These are phyloP conservation scores for Dynastes maya DNA, from an alignment of 2,888 invertebrate genomes.

Conservation along the genomic window DNA sequence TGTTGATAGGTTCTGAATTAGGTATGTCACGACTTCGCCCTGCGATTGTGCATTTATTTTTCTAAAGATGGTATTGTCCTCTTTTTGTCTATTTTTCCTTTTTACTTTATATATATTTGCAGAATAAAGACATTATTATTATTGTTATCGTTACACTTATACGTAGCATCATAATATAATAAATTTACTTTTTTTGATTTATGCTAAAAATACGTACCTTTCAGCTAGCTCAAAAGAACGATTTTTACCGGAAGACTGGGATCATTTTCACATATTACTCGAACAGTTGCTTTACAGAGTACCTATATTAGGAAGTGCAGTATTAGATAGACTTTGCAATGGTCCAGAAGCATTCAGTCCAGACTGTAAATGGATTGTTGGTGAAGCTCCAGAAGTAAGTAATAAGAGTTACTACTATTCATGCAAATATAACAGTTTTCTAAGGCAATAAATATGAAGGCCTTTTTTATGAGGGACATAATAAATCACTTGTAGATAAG, in stretches of 20 bases:
- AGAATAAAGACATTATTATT: too few species aligned
- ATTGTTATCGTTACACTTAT: too few species aligned
- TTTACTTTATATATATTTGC: too few species aligned
- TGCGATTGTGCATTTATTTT: too few species aligned
- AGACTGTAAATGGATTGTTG: conserved; percentile 96
- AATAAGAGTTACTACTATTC: conserved; percentile 56
- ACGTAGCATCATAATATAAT: too few species aligned
- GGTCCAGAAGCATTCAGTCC: conserved; percentile 97
- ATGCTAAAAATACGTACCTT: background rate
- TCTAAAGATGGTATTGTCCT: too few species aligned
- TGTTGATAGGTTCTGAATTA: too few species aligned
- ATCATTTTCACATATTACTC: conserved; percentile 92
- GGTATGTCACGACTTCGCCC: too few species aligned
- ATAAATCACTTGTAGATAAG: conserved; percentile 74
- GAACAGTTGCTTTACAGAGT: conserved; percentile 89
- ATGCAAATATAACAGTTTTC: too few species aligned
- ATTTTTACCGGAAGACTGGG: conserved; percentile 92
- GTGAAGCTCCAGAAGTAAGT: conserved; percentile 91
- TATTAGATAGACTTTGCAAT: conserved; percentile 87
- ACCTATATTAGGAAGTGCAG: conserved; percentile 83
- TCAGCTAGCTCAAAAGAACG: conserved; percentile 77
- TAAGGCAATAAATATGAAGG: too few species aligned
- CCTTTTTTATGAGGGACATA: background rate
- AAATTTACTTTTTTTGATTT: background rate
- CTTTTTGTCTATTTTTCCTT: too few species aligned